phyloP scores from a whole-genome alignment of 2,113 vertebrate species.

The Cranoglanis bouderius region DNA sequence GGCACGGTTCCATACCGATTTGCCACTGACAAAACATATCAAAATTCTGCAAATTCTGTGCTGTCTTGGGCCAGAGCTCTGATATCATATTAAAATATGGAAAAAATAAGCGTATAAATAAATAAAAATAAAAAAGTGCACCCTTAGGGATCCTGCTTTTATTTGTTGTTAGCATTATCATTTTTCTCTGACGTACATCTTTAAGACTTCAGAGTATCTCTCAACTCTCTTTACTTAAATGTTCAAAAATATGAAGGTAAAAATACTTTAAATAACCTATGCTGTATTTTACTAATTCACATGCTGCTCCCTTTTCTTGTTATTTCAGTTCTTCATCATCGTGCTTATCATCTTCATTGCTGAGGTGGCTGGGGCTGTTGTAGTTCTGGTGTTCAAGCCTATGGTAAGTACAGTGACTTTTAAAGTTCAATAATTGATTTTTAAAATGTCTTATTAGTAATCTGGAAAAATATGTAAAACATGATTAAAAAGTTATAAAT shows the following conservation, averaged over 20 bases:
- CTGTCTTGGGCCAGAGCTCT: background rate
- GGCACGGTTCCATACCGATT: background rate
- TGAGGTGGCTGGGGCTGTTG: constrained; percentile 44
- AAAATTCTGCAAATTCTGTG: background rate
- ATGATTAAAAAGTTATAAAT: background rate
- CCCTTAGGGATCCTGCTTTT: background rate
- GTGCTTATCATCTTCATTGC: constrained; percentile 54
- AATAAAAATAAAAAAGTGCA: background rate
- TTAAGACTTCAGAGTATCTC: background rate
- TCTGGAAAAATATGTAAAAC: background rate
- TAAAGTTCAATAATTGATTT: background rate
- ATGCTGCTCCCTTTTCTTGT: background rate
- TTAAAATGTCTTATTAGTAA: no score
- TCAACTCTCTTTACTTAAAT: background rate
- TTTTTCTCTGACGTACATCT: background rate
- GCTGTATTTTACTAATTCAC: background rate
- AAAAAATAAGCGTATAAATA: no score
- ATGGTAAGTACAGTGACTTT: constrained; percentile 29
- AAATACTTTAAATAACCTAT: background rate
- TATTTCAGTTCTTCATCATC: constrained; percentile 48
- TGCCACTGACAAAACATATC: background rate
- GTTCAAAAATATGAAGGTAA: background rate
- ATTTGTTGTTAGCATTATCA: background rate
- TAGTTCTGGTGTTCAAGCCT: constrained; percentile 45
- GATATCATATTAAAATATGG: background rate